phyloP scores from a whole-genome alignment of 2,888 invertebrate species.

The Troides oblongomaculatus region DNA sequence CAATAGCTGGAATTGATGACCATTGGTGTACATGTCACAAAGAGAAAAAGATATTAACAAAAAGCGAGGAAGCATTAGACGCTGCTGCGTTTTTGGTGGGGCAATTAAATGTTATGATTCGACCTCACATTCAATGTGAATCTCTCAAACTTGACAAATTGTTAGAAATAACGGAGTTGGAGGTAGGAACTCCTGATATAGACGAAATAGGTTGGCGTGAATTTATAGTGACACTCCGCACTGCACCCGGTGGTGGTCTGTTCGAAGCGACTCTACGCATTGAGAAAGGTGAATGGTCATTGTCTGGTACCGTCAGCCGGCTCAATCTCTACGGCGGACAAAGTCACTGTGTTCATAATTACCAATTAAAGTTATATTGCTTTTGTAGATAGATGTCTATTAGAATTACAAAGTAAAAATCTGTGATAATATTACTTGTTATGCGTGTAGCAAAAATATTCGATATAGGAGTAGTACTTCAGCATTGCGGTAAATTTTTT shows the following conservation, averaged over 20 bases:
- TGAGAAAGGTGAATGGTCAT: conserved; percentile 55
- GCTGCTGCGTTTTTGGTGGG: conserved; percentile 82
- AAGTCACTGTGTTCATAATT: conserved; percentile 87
- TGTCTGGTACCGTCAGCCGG: conserved; percentile 87
- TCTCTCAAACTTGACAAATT: conserved; percentile 81
- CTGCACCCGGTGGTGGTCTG: conserved; percentile 84
- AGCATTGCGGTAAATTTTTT: conserved; percentile 11
- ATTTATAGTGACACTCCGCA: conserved; percentile 82
- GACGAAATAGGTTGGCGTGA: conserved; percentile 76
- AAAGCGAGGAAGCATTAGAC: conserved; percentile 76
- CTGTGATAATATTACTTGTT: conserved; percentile 35
- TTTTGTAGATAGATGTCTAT: conserved; percentile 74
- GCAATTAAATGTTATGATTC: conserved; percentile 83
- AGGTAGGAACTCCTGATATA: conserved; percentile 57
- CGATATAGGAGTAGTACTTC: conserved; percentile 3
- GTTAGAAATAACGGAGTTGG: conserved; percentile 83
- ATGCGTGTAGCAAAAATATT: conserved; percentile 12
- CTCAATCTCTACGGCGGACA: conserved; percentile 90
- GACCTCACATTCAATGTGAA: conserved; percentile 83
- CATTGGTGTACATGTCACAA: conserved; percentile 95
- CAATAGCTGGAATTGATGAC: conserved; percentile 86
- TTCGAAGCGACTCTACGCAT: conserved; percentile 88
- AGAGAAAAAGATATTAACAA: conserved; percentile 76
- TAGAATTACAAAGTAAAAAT: conserved; percentile 34
- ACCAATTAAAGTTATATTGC: conserved; percentile 88